A percentile compares a stretch with the other conserved stretches of the same genome.
Conservation (phyloP, 2,888 invertebrate species). For the Caenorhabditis wallacei region DNA sequence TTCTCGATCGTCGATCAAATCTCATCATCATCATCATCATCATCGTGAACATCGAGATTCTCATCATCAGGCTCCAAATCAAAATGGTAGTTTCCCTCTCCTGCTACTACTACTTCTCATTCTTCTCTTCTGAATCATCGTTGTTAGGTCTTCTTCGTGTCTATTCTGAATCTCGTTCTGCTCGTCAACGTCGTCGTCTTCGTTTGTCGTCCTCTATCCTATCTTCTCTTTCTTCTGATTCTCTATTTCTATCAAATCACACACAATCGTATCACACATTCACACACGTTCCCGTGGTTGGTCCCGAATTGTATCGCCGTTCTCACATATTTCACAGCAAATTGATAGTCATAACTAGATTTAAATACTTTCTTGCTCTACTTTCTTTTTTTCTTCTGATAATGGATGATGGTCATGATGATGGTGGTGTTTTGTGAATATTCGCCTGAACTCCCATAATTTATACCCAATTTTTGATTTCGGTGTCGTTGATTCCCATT, state of each 20-base stretch:
- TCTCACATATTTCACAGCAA: constrained; percentile 16
- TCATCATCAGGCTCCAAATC: constrained; percentile 53
- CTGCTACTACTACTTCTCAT: constrained; percentile 13
- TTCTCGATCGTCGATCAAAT: constrained; percentile 66
- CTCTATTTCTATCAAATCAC: constrained; percentile 7
- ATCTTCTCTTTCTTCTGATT: constrained; percentile 26
- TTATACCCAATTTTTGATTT: constrained; percentile 34
- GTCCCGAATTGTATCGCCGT: constrained; percentile 29
- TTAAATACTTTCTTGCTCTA: constrained; percentile 4
- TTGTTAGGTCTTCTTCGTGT: constrained; percentile 28
- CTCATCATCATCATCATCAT: constrained; percentile 60
- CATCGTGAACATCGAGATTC: constrained; percentile 54
- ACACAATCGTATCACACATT: constrained; percentile 17
- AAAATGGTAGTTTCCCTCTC: constrained; percentile 57
- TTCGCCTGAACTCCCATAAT: constrained; percentile 19
- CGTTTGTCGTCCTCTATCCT: constrained; percentile 10
- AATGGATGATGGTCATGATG: constrained; percentile 16
- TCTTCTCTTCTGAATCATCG: constrained; percentile 34
- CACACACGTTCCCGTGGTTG: constrained; percentile 45
- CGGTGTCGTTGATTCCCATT: constrained; percentile 31
- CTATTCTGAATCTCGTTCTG: constrained; percentile 22
- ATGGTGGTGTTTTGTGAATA: constrained; percentile 41
- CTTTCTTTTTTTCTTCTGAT: constrained; percentile 7
- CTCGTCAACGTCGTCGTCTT: constrained; percentile 32
- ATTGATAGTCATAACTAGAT: not conserved